Conservation (phyloP, 2,797 vertebrate species). For the Pangasius djambal region DNA sequence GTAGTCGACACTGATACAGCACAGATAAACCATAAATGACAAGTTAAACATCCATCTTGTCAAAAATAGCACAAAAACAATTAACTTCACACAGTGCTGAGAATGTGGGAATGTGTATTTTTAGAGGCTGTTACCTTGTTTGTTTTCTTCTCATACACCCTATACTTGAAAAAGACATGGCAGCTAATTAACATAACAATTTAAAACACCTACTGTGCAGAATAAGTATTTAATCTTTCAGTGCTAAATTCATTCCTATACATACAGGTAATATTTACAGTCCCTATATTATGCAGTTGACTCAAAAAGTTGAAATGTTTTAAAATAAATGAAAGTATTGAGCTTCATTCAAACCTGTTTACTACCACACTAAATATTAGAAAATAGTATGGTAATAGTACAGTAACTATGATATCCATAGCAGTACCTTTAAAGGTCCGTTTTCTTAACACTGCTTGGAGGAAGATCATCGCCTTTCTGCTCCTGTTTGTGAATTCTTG, state of each 20-base stretch:
- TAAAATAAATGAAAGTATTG: not conserved
- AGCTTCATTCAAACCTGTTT: not conserved
- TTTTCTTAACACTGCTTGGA: constrained; percentile 78
- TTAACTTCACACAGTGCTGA: not conserved
- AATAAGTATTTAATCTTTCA: not conserved
- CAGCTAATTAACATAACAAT: not conserved
- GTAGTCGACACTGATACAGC: not conserved
- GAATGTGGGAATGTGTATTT: not conserved
- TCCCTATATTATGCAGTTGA: not conserved
- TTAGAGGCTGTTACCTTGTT: not conserved
- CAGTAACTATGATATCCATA: not conserved
- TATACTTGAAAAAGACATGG: not conserved
- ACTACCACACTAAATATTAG: not conserved
- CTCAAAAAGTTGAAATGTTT: not conserved
- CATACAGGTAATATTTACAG: not conserved
- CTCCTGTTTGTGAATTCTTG: constrained; percentile 59
- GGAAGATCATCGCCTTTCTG: constrained; percentile 76
- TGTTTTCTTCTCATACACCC: not conserved
- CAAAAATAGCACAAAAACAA: not conserved
- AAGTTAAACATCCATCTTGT: not conserved
- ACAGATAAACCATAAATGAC: not conserved
- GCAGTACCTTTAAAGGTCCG: constrained; percentile 77
- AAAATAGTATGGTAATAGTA: not conserved
- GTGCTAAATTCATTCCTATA: not conserved
- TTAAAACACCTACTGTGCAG: not conserved